Percentiles rank a stretch among this genome's conserved stretches.
phyloP scores from a whole-genome alignment of 2,797 vertebrate species.

The Rhinophrynus dorsalis region DNA sequence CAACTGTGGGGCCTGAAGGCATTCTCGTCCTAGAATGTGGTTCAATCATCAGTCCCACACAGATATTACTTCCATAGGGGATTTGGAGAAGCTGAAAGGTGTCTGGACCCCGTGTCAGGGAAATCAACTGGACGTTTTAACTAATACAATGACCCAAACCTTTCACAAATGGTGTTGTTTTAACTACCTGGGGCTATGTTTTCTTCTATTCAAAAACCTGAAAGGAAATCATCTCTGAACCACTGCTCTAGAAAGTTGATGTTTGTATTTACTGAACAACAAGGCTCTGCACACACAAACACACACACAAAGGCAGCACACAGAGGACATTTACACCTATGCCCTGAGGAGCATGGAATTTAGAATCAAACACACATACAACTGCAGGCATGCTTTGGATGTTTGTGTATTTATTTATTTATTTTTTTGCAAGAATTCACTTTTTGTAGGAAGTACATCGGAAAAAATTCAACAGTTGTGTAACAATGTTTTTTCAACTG shows the following conservation, averaged over 20 bases:
- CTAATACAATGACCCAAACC: slow-evolving; percentile 57
- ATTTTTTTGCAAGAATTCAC: neutral
- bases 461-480: too few relatives aligned
- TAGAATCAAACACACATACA: neutral
- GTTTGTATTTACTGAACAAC: slow-evolving; percentile 19
- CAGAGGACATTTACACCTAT: neutral
- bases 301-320: neutral
- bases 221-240: neutral
- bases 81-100: slow-evolving; percentile 72
- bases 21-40: neutral
- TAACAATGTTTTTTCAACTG: neutral
- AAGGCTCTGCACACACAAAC: neutral
- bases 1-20: neutral
- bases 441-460: neutral
- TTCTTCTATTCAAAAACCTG: neutral
- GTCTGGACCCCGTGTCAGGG: slow-evolving; percentile 55
- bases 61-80: slow-evolving; percentile 55
- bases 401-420: slow-evolving; percentile 16
- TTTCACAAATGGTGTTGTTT: slow-evolving; percentile 39
- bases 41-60: slow-evolving; percentile 4
- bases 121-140: slow-evolving; percentile 59
- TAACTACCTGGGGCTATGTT: neutral
- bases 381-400: neutral
- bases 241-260: neutral
- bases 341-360: neutral